Evolutionary conservation across 2,888 invertebrate genomes (phyloP), one percentile per base, ranked within the genome.

Genomic region (Sinelater perroti): DNA sequence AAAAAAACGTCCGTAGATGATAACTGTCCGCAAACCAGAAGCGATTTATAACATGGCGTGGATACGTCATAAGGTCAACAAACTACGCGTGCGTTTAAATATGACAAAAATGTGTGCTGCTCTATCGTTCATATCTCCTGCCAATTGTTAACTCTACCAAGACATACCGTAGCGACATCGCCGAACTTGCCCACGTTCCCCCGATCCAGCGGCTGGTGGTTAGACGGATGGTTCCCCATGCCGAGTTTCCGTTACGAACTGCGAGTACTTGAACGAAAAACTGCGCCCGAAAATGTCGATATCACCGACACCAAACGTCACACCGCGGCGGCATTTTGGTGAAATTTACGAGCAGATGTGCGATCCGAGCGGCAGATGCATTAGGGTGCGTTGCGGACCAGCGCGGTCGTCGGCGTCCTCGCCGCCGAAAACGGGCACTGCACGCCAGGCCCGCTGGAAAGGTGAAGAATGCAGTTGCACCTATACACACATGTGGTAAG

Each of bases 191-290:
- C 81, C 61, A 81, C 78, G 69, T 81, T 81, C 63, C 84, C 86
- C 77, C 87, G 84, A 76, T 91, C 91, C 77, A 91, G 83, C 69
- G 91, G 91, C 79, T 90, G 89, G 79, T 91, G 91, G 73, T 90
- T 89, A 68, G 91, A 91, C 73, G 90, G 89, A 79, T 90, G 90
- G 78, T 91, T 91, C 73, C 91, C 91, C 91, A 91, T 91, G 91
- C 74, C 91, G 91, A 91, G 91, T 91, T 69, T 65, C 78, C 70
- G 62, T 61, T 28, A 56, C 28, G 7, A 38, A 56, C 16, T 7
- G 28, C 14, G 14, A 42, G 24, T 33, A 52, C 63, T 57, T 47
- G 61, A 54, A 61, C 45, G 13, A 61, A 65, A 61, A 56, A 56
- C n/a, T n/a, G n/a, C n/a, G n/a, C n/a, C n/a, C n/a, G n/a, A n/a